These are phyloP conservation scores for Nasonovia ribisnigri DNA, from an alignment of 2,888 invertebrate genomes.

Conservation along the genomic window DNA sequence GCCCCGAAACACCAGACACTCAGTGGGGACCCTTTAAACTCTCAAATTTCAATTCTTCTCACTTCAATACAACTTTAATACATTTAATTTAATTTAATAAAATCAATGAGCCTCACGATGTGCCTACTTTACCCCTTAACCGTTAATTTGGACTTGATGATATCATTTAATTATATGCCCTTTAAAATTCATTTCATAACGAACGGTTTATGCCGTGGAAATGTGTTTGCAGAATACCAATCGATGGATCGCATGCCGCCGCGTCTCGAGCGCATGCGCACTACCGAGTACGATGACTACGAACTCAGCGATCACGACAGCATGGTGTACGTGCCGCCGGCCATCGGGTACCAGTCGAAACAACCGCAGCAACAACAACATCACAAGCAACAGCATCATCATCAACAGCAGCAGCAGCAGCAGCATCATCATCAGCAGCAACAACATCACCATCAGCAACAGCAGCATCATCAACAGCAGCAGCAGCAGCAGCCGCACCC, in stretches of 20 bases:
- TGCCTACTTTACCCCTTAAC: background rate
- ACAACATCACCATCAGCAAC: accelerated
- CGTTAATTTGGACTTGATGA: background rate
- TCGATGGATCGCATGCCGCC: constrained; percentile 65
- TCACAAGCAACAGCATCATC: constrained; percentile 24
- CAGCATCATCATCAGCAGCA: background rate
- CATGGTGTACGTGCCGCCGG: constrained; percentile 62
- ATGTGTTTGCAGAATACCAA: constrained; percentile 49
- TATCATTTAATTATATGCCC: background rate
- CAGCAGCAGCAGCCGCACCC: background rate
- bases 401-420: background rate
- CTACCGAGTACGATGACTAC: constrained; percentile 66
- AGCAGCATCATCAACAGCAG: accelerated
- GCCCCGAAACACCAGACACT: too few relatives aligned
- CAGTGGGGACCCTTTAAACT: too few relatives aligned
- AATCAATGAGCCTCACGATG: too few relatives aligned
- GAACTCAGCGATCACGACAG: constrained; percentile 66
- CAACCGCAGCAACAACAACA: constrained; percentile 8
- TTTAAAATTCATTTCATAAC: background rate
- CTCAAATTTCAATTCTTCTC: too few relatives aligned
- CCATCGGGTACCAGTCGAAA: constrained; percentile 48
- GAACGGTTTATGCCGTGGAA: background rate
- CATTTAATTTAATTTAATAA: too few relatives aligned
- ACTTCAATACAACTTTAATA: too few relatives aligned
- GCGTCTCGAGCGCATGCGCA: constrained; percentile 65